These are phyloP conservation scores for Sus cebifrons DNA, from an alignment of 2,797 vertebrate genomes.

Conservation along the genomic window DNA sequence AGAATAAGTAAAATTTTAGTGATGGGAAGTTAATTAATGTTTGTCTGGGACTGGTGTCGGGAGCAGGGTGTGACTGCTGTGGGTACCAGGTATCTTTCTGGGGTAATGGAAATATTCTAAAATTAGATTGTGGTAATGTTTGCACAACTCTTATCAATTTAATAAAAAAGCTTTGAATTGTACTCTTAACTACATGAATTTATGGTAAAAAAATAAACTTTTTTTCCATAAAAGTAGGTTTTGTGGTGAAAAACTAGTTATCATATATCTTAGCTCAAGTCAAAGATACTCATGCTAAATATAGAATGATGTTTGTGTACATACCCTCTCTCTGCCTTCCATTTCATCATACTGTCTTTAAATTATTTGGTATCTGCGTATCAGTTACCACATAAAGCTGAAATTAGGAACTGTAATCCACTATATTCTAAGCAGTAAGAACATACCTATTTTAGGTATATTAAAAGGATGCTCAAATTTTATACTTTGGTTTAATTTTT, in stretches of 20 bases:
- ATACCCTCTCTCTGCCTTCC: background rate
- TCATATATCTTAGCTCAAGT: background rate
- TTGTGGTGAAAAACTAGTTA: background rate
- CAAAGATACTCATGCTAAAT: background rate
- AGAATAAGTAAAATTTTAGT: background rate
- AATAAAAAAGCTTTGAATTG: background rate
- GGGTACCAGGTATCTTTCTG: background rate
- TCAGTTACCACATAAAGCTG: background rate
- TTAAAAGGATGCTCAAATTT: background rate
- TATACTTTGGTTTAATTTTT: constrained; percentile 57
- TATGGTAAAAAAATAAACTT: background rate
- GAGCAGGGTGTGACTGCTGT: background rate
- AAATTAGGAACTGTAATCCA: background rate
- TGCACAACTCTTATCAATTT: background rate
- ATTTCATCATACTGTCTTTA: background rate
- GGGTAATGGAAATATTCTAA: background rate
- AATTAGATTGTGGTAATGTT: background rate
- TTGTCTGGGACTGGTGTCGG: background rate
- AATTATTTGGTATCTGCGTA: background rate
- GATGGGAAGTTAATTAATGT: background rate
- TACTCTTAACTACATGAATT: background rate
- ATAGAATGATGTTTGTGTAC: background rate
- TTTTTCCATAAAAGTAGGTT: background rate
- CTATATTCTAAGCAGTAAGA: background rate
- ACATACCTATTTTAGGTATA: background rate